Conservation (phyloP, 2,113 vertebrate species). For the Sturnira hondurensis region DNA sequence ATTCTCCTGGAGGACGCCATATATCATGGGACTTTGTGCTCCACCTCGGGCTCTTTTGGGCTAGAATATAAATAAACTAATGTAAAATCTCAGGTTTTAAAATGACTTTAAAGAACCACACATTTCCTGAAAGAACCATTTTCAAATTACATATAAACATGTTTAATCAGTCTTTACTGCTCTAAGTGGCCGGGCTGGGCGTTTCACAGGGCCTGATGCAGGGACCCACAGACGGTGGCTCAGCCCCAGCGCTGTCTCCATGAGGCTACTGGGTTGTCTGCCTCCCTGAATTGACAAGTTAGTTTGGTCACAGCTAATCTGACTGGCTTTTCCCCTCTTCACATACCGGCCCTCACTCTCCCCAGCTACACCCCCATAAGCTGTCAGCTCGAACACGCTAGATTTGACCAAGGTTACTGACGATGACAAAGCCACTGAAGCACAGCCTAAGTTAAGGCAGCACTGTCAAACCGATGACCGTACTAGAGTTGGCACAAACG, state of each 20-base stretch:
- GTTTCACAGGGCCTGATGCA: conserved; percentile 41
- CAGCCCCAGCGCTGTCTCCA: neutral
- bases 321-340: neutral
- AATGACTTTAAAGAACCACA: conserved; percentile 79
- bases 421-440: rapidly evolving
- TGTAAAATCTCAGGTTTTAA: conserved; percentile 79
- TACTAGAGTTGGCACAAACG: rapidly evolving
- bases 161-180: conserved; percentile 78
- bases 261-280: neutral
- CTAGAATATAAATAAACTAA: conserved; percentile 78
- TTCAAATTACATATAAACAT: conserved; percentile 81
- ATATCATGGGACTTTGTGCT: conserved; percentile 69
- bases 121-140: conserved; percentile 80
- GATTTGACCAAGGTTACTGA: neutral
- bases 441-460: rapidly evolving
- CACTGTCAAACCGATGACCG: rapidly evolving
- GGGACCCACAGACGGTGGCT: conserved; percentile 43
- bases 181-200: neutral
- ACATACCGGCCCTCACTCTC: neutral
- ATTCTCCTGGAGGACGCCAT: conserved; percentile 76
- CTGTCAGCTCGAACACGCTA: neutral
- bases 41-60: conserved; percentile 47
- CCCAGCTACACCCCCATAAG: neutral
- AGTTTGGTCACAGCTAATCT: neutral
- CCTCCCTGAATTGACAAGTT: neutral